Conservation (phyloP, 2,797 vertebrate genomes). For the Rhodeus uyekii region DNA sequence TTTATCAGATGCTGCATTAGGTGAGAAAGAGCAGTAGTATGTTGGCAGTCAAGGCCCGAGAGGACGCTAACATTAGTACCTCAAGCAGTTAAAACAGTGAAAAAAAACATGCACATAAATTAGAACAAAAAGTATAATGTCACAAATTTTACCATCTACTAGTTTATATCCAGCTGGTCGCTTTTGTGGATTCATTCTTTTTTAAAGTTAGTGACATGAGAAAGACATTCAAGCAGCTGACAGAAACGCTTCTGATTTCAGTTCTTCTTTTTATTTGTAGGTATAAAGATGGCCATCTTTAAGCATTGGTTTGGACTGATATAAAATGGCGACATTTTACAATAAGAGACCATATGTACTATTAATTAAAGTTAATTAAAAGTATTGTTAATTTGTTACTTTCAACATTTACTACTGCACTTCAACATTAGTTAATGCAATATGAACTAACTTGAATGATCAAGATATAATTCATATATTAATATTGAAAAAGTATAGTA, state of each 20-base stretch:
- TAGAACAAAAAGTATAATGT: neutral
- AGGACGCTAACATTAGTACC: neutral
- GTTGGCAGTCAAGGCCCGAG: neutral
- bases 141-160: neutral
- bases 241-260: neutral
- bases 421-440: too few relatives aligned
- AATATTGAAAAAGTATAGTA: too few relatives aligned
- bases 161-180: neutral
- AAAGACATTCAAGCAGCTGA: neutral
- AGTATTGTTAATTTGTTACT: too few relatives aligned
- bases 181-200: neutral
- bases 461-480: too few relatives aligned
- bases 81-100: neutral
- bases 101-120: neutral
- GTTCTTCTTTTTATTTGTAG: neutral
- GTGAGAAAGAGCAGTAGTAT: neutral
- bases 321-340: too few relatives aligned
- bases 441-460: too few relatives aligned
- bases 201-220: neutral
- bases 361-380: too few relatives aligned
- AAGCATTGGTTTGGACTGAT: too few relatives aligned
- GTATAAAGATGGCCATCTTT: too few relatives aligned
- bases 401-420: too few relatives aligned
- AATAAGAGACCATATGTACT: too few relatives aligned
- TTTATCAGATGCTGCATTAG: neutral